Evolutionary conservation across 1,140 invertebrate species (phyloP).

Genomic region (Olivierus martensii): DNA sequence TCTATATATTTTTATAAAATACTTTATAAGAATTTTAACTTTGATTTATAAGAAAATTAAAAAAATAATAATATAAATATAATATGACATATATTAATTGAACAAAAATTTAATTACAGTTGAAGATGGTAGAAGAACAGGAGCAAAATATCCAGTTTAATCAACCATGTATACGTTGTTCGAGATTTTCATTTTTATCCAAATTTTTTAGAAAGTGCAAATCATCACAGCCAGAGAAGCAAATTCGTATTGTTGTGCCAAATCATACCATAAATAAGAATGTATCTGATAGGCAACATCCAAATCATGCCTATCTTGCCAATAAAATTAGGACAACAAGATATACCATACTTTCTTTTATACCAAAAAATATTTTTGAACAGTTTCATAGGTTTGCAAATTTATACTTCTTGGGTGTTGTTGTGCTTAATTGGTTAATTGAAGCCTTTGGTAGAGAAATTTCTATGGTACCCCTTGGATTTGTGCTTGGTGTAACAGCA

Average conservation of each 20-base stretch:
- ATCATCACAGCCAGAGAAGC: slow-evolving; percentile 2
- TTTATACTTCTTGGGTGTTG: slow-evolving; percentile 95
- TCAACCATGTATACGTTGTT: too few relatives aligned
- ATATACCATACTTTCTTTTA: slow-evolving; percentile 83
- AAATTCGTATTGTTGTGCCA: slow-evolving; percentile 24
- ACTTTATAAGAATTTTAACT: too few relatives aligned
- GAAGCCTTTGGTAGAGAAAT: slow-evolving; percentile 91
- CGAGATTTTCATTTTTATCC: too few relatives aligned
- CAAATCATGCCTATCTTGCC: slow-evolving; percentile 57
- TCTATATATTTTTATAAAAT: too few relatives aligned
- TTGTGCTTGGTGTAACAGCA: slow-evolving; percentile 91
- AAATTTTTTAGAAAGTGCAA: too few relatives aligned
- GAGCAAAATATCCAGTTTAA: too few relatives aligned
- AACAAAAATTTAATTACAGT: too few relatives aligned
- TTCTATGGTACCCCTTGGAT: slow-evolving; percentile 82
- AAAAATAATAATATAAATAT: too few relatives aligned
- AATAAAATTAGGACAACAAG: slow-evolving; percentile 88
- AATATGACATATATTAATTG: too few relatives aligned
- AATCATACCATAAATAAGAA: slow-evolving; percentile 26
- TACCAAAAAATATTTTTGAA: slow-evolving; percentile 93
- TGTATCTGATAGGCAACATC: slow-evolving; percentile 55
- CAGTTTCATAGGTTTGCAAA: slow-evolving; percentile 97
- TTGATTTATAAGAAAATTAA: too few relatives aligned
- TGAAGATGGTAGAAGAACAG: too few relatives aligned
- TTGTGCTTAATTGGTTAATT: slow-evolving; percentile 88